phyloP scores from a whole-genome alignment of 37 sponge, comb jelly and placozoan genomes.

The Ephydatia muelleri region DNA sequence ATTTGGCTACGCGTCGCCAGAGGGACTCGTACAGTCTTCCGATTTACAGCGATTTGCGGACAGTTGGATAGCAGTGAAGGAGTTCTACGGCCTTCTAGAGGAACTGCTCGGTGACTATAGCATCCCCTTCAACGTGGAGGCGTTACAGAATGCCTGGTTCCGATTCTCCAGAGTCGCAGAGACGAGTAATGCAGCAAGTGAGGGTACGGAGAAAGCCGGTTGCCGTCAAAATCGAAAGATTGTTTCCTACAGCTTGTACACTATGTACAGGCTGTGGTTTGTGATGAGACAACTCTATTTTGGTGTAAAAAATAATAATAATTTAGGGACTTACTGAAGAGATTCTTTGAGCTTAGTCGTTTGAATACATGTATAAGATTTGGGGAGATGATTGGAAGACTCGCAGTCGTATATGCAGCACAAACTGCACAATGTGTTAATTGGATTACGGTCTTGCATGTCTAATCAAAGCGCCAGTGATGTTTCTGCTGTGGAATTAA shows the following conservation, averaged over 20 bases:
- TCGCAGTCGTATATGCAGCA: too few species aligned
- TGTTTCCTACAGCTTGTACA: slow-evolving; percentile 6
- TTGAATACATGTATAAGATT: too few species aligned
- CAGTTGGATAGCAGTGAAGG: slow-evolving; percentile 1
- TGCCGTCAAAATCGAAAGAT: too few species aligned
- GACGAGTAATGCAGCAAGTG: too few species aligned
- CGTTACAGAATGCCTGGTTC: slow-evolving; percentile 46
- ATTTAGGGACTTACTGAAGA: slow-evolving; percentile 33
- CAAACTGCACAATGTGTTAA: too few species aligned
- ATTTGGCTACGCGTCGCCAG: too few species aligned
- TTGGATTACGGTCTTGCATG: too few species aligned
- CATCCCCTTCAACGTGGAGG: slow-evolving; percentile 20
- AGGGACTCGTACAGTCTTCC: too few species aligned
- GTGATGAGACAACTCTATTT: neutral
- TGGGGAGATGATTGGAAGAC: slow-evolving; percentile 24
- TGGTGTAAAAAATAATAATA: neutral
- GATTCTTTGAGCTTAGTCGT: slow-evolving; percentile 22
- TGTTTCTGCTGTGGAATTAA: too few species aligned
- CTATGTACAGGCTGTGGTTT: slow-evolving; percentile 51
- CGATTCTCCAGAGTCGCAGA: too few species aligned
- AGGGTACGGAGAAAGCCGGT: slow-evolving; percentile 17
- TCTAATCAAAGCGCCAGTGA: too few species aligned
- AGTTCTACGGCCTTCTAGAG: slow-evolving; percentile 45
- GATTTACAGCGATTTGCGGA: slow-evolving; percentile 48
- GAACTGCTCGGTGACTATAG: neutral